Conservation (phyloP, 2,113 vertebrate species). For the Gavialis gangeticus region DNA sequence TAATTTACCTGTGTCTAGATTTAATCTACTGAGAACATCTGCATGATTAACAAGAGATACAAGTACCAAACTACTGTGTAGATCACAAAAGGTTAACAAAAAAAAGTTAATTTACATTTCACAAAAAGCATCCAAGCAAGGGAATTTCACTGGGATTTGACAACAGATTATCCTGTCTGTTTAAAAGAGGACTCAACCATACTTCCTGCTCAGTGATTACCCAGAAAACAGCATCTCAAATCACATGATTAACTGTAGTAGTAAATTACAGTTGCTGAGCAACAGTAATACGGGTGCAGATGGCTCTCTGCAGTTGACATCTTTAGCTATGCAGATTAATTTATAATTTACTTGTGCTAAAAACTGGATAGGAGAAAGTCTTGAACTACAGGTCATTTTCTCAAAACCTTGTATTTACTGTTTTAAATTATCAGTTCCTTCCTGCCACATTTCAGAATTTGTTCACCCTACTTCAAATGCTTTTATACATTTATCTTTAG, state of each 20-base stretch:
- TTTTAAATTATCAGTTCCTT: background rate
- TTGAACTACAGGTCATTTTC: background rate
- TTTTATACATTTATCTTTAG: background rate
- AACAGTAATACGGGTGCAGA: slow-evolving; percentile 67
- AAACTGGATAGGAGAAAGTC: slow-evolving; percentile 40
- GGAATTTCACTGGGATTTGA: background rate
- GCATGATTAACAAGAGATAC: background rate
- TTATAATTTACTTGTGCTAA: slow-evolving; percentile 74
- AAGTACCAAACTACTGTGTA: background rate
- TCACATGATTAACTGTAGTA: slow-evolving; percentile 65
- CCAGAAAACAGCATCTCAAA: slow-evolving; percentile 54
- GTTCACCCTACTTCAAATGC: background rate
- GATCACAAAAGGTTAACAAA: slow-evolving; percentile 29
- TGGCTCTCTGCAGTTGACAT: slow-evolving; percentile 73
- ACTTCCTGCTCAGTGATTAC: slow-evolving; percentile 33
- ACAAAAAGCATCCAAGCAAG: background rate
- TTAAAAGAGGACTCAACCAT: slow-evolving; percentile 6
- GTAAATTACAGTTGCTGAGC: slow-evolving; percentile 79
- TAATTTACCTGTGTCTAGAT: background rate
- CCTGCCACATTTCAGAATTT: background rate
- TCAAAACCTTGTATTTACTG: slow-evolving; percentile 5
- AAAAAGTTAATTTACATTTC: background rate
- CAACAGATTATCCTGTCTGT: slow-evolving; percentile 49
- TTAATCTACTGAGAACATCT: fast-evolving
- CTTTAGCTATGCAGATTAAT: slow-evolving; percentile 78